Base-by-base conservation (phyloP, 2,888 invertebrate genomes). In the Diaperis boleti region DNA sequence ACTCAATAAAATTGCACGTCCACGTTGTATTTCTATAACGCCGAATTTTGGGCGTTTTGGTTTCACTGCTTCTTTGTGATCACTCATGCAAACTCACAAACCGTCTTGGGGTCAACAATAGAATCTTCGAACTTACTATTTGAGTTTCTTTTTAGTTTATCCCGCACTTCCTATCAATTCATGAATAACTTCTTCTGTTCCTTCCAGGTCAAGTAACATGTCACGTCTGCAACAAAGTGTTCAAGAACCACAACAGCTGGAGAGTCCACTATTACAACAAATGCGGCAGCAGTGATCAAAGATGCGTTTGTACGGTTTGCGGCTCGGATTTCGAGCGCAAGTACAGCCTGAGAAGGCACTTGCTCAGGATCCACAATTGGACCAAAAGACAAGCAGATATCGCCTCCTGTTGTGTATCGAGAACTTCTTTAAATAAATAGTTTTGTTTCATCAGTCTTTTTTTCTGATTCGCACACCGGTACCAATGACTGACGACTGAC, bases 261-360 rank as follows among this genome's bases (percentile, higher is more conserved):
- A 14, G 64, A 17, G 56, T 57, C 2, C 64, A 64, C 22, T 61
- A 29, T 39, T 64, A 64, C 52, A 49, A 64, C 39, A 64, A 64
- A 42, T 64, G 64, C 31, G 64, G 64, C 15, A 61, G 44, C 37
- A 13, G 15, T n/a, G 45, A 31, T 0, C 39, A 37, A 7, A 31
- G 56, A 17, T 13, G 29, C n/a, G 15, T 15, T 13, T 72, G 72
- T 50, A 37, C 50, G 6, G 37, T 65, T 29, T 75, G 75, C 55
- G 60, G 66, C 8, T 68, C 66, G 44, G 68, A 67, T 49, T 72
- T 73, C 15, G 73, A 73, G 59, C 57, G 73, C 14, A 70, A 68
- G 17, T 64, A 64, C 14, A 69, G 70, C 49, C 47, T 74, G 20
- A 56, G 60, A 44, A 62, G 68, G 8, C 73, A 73, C 35, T 49